These are phyloP conservation scores for Paramuricea clavata DNA, from an alignment of 92 coral and sea anemone species.

Conservation along the genomic window DNA sequence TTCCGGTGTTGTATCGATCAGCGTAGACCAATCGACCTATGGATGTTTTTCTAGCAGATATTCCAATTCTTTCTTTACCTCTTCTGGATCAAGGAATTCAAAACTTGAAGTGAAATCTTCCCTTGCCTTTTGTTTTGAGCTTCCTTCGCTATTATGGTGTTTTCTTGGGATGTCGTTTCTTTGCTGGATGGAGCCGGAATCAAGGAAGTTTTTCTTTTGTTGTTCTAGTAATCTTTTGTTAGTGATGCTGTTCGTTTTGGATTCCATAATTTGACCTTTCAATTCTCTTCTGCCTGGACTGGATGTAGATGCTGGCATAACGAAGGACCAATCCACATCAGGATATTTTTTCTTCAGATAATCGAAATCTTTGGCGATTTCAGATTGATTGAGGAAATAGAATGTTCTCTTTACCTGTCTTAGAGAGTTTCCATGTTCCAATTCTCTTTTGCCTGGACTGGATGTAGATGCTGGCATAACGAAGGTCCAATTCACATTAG, in stretches of 20 bases:
- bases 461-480: background rate
- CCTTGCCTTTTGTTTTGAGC: background rate
- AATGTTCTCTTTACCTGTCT: background rate
- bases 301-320: background rate
- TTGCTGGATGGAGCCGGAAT: background rate
- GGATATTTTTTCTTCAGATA: slow-evolving; percentile 25
- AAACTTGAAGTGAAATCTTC: background rate
- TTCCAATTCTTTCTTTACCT: background rate
- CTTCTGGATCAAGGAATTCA: background rate
- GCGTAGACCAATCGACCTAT: background rate
- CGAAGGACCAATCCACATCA: slow-evolving; percentile 9
- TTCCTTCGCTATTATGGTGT: background rate
- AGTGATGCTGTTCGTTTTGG: background rate
- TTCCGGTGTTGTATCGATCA: too few relatives aligned
- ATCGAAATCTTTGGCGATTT: background rate
- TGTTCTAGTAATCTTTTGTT: background rate
- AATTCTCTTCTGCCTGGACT: background rate
- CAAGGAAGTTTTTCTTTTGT: background rate
- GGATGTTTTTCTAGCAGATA: background rate
- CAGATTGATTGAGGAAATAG: background rate
- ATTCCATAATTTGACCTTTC: background rate
- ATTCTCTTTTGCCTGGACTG: background rate
- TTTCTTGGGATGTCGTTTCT: background rate
- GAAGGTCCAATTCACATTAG: background rate
- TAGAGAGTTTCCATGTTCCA: background rate